phyloP scores from a whole-genome alignment of 2,888 invertebrate genomes.

The Chironomus tentans region DNA sequence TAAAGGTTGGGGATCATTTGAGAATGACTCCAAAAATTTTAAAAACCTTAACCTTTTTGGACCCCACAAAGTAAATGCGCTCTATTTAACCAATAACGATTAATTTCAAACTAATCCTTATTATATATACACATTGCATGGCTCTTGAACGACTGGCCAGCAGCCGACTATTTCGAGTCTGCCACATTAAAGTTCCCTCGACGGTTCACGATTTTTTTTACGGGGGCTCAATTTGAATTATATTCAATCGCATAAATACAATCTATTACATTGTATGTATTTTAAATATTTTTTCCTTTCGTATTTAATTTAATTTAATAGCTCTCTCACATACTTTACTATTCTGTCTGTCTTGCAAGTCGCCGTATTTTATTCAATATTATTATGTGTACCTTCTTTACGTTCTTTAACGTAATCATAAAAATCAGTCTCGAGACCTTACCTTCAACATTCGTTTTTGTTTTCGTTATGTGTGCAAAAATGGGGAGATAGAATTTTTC shows the following conservation, averaged over 20 bases:
- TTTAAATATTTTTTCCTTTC: background rate
- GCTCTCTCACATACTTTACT: background rate
- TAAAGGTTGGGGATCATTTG: no score
- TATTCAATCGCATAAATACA: slow-evolving; percentile 5
- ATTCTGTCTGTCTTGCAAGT: background rate
- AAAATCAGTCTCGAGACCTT: background rate
- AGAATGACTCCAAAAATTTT: no score
- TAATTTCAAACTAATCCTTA: background rate
- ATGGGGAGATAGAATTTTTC: background rate
- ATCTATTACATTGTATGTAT: slow-evolving; percentile 7
- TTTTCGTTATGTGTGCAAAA: background rate
- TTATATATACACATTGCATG: background rate
- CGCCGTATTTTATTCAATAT: background rate
- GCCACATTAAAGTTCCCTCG: background rate
- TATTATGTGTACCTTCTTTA: background rate
- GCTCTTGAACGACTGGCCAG: background rate
- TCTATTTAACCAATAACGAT: background rate
- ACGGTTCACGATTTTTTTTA: background rate
- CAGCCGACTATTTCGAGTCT: background rate
- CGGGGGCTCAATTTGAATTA: background rate
- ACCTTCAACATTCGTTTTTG: background rate
- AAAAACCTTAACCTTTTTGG: no score
- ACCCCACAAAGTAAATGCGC: no score
- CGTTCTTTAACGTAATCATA: slow-evolving; percentile 4
- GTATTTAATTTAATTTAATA: slow-evolving; percentile 3